A percentile compares a stretch with the other conserved stretches of the same genome.
These are phyloP conservation scores for Fissipunctia ypsillon DNA, from an alignment of 2,888 invertebrate species.

Conservation along the genomic window DNA sequence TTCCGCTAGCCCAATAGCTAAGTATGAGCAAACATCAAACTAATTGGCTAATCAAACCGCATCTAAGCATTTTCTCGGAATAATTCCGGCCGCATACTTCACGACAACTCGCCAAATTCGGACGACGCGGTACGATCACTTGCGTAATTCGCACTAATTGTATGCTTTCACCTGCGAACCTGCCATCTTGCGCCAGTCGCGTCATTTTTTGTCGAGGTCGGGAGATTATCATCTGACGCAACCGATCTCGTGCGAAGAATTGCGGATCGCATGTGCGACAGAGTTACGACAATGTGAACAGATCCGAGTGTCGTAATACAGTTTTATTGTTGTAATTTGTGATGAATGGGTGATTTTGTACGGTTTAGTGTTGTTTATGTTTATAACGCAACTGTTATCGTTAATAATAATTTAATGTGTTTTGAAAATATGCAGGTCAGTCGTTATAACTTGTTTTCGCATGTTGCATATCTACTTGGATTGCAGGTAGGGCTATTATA, in stretches of 20 bases:
- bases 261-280: constrained; percentile 64
- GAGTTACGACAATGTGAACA: constrained; percentile 58
- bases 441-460: constrained; percentile 29
- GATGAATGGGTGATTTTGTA: constrained; percentile 52
- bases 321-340: constrained; percentile 52
- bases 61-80: constrained; percentile 58
- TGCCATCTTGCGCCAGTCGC: constrained; percentile 73
- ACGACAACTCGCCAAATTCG: constrained; percentile 66
- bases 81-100: constrained; percentile 59
- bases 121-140: constrained; percentile 56
- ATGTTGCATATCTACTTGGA: neutral
- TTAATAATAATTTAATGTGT: constrained; percentile 23
- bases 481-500: neutral
- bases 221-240: constrained; percentile 63
- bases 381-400: constrained; percentile 11
- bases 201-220: constrained; percentile 70
- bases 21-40: constrained; percentile 31
- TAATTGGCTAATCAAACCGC: constrained; percentile 33
- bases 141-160: constrained; percentile 75
- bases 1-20: constrained; percentile 28
- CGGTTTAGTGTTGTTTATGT: constrained; percentile 42
- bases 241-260: constrained; percentile 57
- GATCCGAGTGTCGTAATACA: constrained; percentile 48
- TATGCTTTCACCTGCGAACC: constrained; percentile 73
- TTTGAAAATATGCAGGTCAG: constrained; percentile 19